These are phyloP conservation scores for Lepidonotus clava DNA, from an alignment of 2,888 invertebrate species.

Conservation along the genomic window DNA sequence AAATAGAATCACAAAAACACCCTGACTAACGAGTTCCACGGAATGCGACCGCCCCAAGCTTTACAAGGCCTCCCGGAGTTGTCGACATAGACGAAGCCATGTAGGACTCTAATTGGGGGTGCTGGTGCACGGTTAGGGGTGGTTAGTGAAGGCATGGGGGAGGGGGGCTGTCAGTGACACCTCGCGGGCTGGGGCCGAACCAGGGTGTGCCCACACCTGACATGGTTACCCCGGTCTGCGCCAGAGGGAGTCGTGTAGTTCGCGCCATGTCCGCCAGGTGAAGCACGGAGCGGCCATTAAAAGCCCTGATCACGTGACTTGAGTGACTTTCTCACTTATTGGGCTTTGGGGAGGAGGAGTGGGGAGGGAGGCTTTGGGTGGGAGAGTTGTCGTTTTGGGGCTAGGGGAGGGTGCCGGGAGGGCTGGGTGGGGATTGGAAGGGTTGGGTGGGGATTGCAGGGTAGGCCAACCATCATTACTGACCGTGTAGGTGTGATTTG, in stretches of 20 bases:
- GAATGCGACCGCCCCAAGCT: too few relatives aligned
- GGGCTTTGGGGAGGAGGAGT: not conserved
- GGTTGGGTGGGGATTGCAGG: too few relatives aligned
- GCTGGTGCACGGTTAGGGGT: too few relatives aligned
- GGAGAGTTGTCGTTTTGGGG: not conserved
- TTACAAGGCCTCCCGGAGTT: too few relatives aligned
- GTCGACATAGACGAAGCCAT: not conserved
- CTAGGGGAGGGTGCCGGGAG: not conserved
- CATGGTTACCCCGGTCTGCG: too few relatives aligned
- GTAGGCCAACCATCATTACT: too few relatives aligned
- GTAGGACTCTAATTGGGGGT: not conserved
- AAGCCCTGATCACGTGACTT: constrained; percentile 12
- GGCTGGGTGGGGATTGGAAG: too few relatives aligned
- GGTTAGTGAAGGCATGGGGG: not conserved
- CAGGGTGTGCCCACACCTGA: too few relatives aligned
- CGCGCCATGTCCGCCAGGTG: constrained; percentile 9
- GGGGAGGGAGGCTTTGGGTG: not conserved
- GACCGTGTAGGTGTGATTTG: too few relatives aligned
- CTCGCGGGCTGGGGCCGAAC: not conserved
- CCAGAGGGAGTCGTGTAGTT: not conserved
- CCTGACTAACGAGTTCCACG: too few relatives aligned
- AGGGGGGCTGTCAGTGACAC: not conserved
- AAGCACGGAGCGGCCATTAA: not conserved
- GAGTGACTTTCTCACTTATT: not conserved
- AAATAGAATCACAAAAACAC: too few relatives aligned